These are phyloP conservation scores for Herpetotheres cachinnans DNA, from an alignment of 2,113 vertebrate genomes.

Conservation along the genomic window DNA sequence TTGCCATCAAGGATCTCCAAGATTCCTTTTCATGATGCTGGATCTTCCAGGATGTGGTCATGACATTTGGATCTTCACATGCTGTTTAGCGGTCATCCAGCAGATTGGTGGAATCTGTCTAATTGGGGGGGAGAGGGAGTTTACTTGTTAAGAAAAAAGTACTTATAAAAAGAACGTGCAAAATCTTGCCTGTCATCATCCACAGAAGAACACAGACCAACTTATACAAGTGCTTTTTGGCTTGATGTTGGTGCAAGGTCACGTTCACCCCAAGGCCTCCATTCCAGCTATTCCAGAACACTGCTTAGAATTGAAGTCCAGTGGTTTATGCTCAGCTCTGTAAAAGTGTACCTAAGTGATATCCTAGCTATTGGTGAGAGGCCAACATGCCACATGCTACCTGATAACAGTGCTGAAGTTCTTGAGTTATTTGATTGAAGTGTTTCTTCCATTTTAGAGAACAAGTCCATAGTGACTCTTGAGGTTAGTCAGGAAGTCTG, in stretches of 20 bases:
- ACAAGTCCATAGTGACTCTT: neutral
- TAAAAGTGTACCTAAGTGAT: neutral
- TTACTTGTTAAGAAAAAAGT: neutral
- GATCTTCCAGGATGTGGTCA: neutral
- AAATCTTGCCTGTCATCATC: neutral
- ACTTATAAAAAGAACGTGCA: neutral
- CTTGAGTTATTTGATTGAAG: neutral
- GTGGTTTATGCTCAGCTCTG: neutral
- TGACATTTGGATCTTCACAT: fast-evolving
- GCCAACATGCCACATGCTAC: neutral
- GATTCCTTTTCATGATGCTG: neutral
- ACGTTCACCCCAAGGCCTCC: neutral
- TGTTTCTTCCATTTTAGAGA: neutral
- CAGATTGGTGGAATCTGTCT: neutral
- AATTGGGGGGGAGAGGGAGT: fast-evolving
- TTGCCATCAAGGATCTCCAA: neutral
- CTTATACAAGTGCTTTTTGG: neutral
- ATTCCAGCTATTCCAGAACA: neutral
- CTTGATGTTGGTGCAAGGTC: neutral
- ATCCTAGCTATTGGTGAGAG: neutral
- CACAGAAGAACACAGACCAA: neutral
- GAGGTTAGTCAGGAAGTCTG: neutral
- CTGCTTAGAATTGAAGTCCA: neutral
- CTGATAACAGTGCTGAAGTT: neutral
- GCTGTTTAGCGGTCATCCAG: neutral